phyloP scores from a whole-genome alignment of 2,888 invertebrate genomes.

The Crioceris asparagi region DNA sequence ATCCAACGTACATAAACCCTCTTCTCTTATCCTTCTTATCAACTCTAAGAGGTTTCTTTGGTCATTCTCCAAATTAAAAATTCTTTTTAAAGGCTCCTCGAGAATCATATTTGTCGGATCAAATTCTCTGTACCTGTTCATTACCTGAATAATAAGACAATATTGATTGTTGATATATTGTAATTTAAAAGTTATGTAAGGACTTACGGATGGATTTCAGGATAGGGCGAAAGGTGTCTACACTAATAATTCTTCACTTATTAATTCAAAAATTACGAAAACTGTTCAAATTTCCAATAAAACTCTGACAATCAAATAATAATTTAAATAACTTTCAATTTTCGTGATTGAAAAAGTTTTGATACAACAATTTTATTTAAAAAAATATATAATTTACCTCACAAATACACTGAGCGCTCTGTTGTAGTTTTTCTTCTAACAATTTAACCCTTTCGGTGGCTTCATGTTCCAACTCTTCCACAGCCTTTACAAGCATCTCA shows the following conservation, averaged over 20 bases:
- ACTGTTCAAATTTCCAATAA: no score
- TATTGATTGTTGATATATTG: constrained; percentile 2
- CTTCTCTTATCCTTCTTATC: constrained; percentile 36
- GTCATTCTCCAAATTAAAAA: constrained; percentile 32
- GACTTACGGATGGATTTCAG: constrained; percentile 12
- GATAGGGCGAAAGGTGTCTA: no score
- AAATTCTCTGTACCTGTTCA: constrained; percentile 33
- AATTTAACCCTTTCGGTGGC: constrained; percentile 47
- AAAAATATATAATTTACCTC: no score
- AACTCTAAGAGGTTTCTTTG: constrained; percentile 38
- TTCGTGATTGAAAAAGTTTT: no score
- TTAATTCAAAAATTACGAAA: no score
- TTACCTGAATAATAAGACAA: constrained; percentile 31
- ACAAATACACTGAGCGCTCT: constrained; percentile 35
- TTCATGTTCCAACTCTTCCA: constrained; percentile 57
- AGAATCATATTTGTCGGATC: constrained; percentile 28
- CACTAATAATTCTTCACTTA: no score
- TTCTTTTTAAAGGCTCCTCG: constrained; percentile 30
- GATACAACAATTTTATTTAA: no score
- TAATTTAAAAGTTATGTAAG: background rate
- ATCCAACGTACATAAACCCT: constrained; percentile 34
- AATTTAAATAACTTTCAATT: no score
- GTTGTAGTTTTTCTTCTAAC: constrained; percentile 43
- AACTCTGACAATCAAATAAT: no score
- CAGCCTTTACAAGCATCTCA: constrained; percentile 51